Conservation (phyloP, 1,140 invertebrate species). For the Coboldia fuscipes region DNA sequence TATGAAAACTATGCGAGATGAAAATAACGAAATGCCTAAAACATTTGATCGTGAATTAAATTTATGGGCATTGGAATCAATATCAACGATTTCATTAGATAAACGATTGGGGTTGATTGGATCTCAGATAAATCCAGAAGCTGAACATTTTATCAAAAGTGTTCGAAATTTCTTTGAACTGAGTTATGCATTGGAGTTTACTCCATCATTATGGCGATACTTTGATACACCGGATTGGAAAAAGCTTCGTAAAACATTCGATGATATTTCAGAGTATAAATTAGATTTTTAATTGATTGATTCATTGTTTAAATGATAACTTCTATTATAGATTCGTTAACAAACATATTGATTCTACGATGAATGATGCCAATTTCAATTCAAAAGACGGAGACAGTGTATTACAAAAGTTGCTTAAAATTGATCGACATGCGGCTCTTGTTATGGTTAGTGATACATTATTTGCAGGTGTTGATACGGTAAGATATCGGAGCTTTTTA, state of each 20-base stretch:
- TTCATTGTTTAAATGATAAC: too few species aligned
- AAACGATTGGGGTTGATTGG: conserved; percentile 33
- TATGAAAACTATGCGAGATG: conserved; percentile 22
- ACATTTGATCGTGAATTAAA: conserved; percentile 35
- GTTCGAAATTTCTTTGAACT: conserved; percentile 32
- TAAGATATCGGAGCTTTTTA: conserved; percentile 11
- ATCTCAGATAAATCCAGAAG: conserved; percentile 24
- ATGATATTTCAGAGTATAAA: conserved; percentile 8
- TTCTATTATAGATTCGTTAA: not conserved
- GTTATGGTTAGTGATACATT: conserved; percentile 44
- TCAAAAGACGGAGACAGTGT: conserved; percentile 18
- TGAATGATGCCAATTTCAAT: conserved; percentile 8
- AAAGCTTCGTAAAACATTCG: conserved; percentile 23
- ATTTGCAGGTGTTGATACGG: conserved; percentile 47
- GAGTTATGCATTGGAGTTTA: conserved; percentile 30
- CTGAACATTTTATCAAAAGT: conserved; percentile 31
- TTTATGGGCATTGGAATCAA: conserved; percentile 41
- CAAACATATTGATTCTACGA: conserved; percentile 12
- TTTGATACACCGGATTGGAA: conserved; percentile 27
- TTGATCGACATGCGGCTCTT: conserved; percentile 28
- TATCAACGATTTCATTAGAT: conserved; percentile 38
- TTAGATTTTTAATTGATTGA: too few species aligned
- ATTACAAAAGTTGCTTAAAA: conserved; percentile 28
- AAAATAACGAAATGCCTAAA: conserved; percentile 25
- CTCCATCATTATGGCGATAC: conserved; percentile 32